Evolutionary conservation across 2,113 vertebrate genomes (phyloP).

Genomic region (Picathartes gymnocephalus): DNA sequence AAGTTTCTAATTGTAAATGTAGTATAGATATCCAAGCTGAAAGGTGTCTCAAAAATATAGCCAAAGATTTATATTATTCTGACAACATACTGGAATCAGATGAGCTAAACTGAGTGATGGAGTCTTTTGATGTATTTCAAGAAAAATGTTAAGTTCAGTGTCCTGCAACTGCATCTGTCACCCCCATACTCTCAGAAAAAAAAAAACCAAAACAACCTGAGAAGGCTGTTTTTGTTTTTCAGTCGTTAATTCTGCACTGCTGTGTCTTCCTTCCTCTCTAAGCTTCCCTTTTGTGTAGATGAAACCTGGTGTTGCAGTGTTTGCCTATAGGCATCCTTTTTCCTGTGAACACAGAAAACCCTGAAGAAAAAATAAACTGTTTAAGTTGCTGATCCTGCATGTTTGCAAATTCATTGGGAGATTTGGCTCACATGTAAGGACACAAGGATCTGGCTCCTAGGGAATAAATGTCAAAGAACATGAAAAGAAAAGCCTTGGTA

Average conservation of each 20-base stretch:
- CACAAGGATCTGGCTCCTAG: conserved; percentile 14
- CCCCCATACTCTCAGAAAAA: conserved; percentile 4
- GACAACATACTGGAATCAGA: background rate
- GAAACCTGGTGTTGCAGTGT: conserved; percentile 35
- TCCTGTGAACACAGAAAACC: conserved; percentile 22
- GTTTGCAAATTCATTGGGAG: conserved; percentile 46
- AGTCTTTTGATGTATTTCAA: conserved; percentile 26
- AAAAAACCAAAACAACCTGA: background rate
- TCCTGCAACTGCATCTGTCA: background rate
- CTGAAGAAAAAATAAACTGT: conserved; percentile 50
- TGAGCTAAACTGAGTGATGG: background rate
- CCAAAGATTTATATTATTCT: background rate
- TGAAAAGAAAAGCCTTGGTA: conserved; percentile 47
- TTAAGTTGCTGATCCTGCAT: conserved; percentile 42
- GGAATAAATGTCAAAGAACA: conserved; percentile 44
- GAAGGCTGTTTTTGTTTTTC: conserved; percentile 10
- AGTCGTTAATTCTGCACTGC: background rate
- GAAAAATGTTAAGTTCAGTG: background rate
- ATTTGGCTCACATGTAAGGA: conserved; percentile 37
- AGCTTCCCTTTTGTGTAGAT: conserved; percentile 59
- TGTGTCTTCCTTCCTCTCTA: conserved; percentile 62
- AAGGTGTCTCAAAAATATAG: background rate
- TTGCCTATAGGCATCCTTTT: conserved; percentile 47
- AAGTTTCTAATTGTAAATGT: background rate
- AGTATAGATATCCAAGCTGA: background rate